Percentiles rank a stretch among this genome's conserved stretches.
Evolutionary conservation across 2,888 invertebrate species (phyloP).

Genomic region (Melolontha melolontha): DNA sequence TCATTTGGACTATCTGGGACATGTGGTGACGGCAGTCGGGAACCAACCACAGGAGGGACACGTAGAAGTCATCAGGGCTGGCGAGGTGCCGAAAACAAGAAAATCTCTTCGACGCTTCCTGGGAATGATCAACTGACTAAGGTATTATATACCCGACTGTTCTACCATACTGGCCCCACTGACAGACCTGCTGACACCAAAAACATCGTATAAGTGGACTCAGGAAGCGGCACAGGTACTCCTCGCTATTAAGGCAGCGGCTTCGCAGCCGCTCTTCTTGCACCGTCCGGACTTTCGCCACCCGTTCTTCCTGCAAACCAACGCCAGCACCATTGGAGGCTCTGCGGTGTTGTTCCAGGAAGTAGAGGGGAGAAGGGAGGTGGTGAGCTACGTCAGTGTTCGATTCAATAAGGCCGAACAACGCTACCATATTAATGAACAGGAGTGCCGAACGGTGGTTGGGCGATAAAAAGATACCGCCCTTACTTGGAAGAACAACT

Average conservation of each 20-base stretch:
- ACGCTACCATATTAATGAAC: slow-evolving; percentile 51
- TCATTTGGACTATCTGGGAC: slow-evolving; percentile 31
- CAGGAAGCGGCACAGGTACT: too few species aligned
- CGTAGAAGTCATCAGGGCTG: too few species aligned
- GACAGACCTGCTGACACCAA: slow-evolving; percentile 47
- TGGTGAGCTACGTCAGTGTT: slow-evolving; percentile 49
- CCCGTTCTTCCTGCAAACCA: too few species aligned
- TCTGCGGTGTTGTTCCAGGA: slow-evolving; percentile 52
- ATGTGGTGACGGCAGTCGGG: slow-evolving; percentile 14
- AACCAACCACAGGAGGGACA: slow-evolving; percentile 19
- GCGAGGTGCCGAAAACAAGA: slow-evolving; percentile 14
- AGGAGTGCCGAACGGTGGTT: slow-evolving; percentile 52
- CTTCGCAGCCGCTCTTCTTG: too few species aligned
- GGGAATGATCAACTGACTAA: slow-evolving; percentile 51
- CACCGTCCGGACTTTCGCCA: too few species aligned
- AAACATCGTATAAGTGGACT: slow-evolving; percentile 46
- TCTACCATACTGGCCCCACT: slow-evolving; percentile 48
- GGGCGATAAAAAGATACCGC: slow-evolving; percentile 51
- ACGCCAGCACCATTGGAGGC: slow-evolving; percentile 46
- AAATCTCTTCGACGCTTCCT: slow-evolving; percentile 42
- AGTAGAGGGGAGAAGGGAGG: slow-evolving; percentile 12
- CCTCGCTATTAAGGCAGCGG: too few species aligned
- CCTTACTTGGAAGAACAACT: slow-evolving; percentile 49
- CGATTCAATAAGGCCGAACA: slow-evolving; percentile 42
- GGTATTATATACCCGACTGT: slow-evolving; percentile 51